Evolutionary conservation across 2,797 vertebrate species (phyloP).

Genomic region (Champsocephalus gunnari): DNA sequence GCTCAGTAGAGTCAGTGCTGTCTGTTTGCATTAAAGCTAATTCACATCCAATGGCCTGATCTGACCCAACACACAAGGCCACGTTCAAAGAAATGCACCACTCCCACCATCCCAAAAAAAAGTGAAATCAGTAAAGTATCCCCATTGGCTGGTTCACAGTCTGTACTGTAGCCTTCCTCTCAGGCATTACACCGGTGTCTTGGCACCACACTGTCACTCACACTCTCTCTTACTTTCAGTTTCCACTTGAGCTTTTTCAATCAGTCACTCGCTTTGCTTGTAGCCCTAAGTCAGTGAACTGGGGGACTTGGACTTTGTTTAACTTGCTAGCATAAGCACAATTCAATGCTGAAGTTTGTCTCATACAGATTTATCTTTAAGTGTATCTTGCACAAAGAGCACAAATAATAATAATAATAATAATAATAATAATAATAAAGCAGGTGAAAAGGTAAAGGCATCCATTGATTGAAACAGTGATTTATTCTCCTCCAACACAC

Average conservation of each 20-base stretch:
- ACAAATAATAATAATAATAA: constrained; percentile 24
- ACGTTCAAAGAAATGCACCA: constrained; percentile 21
- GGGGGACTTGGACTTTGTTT: constrained; percentile 35
- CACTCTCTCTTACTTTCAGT: constrained; percentile 12
- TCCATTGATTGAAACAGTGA: constrained; percentile 12
- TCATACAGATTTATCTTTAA: constrained; percentile 28
- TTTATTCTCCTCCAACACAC: not conserved
- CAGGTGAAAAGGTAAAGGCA: constrained; percentile 20
- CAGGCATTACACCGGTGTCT: constrained; percentile 13
- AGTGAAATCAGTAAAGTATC: not conserved
- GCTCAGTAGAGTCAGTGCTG: constrained; percentile 46
- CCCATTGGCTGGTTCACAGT: not conserved
- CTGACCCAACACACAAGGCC: constrained; percentile 20
- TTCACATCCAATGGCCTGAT: constrained; percentile 39
- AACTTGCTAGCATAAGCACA: constrained; percentile 30
- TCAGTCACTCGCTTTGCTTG: not conserved
- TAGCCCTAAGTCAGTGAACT: constrained; percentile 31
- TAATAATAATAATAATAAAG: constrained; percentile 30
- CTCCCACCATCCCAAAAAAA: not conserved
- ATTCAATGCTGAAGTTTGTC: constrained; percentile 30
- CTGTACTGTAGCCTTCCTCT: not conserved
- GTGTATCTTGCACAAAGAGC: constrained; percentile 19
- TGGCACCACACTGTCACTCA: not conserved
- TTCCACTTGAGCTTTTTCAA: constrained; percentile 3
- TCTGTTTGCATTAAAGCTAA: constrained; percentile 59